Conservation (phyloP, 2,888 invertebrate species). For the Galeruca laticollis region DNA sequence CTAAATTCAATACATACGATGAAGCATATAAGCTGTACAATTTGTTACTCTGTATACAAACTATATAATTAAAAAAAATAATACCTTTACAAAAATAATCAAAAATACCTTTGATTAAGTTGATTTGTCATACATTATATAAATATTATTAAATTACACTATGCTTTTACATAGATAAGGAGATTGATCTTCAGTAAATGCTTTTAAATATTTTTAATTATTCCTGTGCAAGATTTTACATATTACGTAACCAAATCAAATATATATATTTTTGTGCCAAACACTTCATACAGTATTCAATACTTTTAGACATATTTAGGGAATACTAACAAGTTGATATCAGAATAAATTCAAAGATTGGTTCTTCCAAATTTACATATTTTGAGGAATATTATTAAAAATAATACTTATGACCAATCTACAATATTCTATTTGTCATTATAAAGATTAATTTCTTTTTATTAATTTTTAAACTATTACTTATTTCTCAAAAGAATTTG, state of each 20-base stretch:
- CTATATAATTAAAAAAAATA: slow-evolving; percentile 50
- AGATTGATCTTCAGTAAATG: no score
- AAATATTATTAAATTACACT: neutral
- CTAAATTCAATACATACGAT: slow-evolving; percentile 52
- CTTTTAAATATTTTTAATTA: neutral
- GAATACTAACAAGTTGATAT: neutral
- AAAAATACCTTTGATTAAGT: slow-evolving; percentile 18
- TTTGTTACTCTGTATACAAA: slow-evolving; percentile 55
- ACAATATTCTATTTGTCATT: no score
- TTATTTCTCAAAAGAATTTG: no score
- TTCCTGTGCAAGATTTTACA: slow-evolving; percentile 17
- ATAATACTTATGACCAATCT: no score
- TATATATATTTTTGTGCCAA: slow-evolving; percentile 32
- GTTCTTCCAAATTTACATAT: no score
- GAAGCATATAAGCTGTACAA: slow-evolving; percentile 59
- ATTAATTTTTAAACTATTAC: no score
- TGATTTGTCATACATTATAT: neutral
- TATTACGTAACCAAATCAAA: neutral
- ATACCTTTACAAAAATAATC: slow-evolving; percentile 36
- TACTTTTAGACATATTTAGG: neutral
- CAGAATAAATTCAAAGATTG: no score
- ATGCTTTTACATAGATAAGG: neutral
- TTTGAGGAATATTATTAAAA: no score
- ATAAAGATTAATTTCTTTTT: no score
- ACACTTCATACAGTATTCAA: slow-evolving; percentile 6